A percentile compares a stretch with the other conserved stretches of the same genome.
Conservation (phyloP, 1,140 invertebrate species). For the Polypedilum vanderplanki region DNA sequence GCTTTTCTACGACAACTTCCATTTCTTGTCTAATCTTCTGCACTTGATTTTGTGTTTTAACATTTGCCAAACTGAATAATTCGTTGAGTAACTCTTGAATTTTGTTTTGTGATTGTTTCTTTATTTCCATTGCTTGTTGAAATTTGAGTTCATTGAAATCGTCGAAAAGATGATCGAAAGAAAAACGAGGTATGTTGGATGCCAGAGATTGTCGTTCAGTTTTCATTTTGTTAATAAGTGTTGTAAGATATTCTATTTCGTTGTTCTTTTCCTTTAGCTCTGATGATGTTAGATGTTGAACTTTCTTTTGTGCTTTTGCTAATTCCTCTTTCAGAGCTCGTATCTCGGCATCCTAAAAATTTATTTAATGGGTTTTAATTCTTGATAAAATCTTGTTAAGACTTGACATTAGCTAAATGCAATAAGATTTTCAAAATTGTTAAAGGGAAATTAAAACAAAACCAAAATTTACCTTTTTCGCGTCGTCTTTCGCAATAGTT, state of each 20-base stretch:
- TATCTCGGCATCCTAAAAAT: background rate
- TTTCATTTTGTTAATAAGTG: background rate
- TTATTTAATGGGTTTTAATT: background rate
- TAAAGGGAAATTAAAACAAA: background rate
- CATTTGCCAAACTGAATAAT: background rate
- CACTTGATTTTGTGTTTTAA: background rate
- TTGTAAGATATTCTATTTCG: background rate
- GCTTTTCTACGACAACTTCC: background rate
- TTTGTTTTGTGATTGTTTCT: background rate
- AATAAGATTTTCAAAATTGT: background rate
- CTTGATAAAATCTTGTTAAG: background rate
- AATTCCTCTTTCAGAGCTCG: background rate
- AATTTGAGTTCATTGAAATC: background rate
- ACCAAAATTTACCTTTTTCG: conserved; percentile 8
- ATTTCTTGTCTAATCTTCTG: background rate
- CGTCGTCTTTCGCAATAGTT: background rate
- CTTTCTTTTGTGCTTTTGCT: background rate
- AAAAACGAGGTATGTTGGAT: background rate
- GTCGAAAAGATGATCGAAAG: background rate
- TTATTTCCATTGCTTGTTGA: conserved; percentile 4
- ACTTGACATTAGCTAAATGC: background rate
- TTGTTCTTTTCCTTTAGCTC: background rate
- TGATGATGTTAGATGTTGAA: background rate
- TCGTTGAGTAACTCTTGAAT: background rate
- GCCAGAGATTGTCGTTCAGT: background rate